Evolutionary conservation across 1,140 invertebrate genomes (phyloP).

Genomic region (Bombyx mandarina): DNA sequence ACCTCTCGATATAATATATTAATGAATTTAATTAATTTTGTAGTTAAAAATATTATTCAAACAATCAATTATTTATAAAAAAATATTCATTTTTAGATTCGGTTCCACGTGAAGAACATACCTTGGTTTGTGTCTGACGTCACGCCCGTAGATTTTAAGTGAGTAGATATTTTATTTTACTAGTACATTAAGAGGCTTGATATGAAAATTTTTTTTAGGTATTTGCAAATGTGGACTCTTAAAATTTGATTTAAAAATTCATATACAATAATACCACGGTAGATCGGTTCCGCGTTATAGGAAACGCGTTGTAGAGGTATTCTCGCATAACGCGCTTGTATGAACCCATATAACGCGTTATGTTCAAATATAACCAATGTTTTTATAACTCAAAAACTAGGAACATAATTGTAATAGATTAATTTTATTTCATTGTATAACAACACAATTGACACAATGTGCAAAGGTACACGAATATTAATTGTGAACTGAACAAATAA

Average conservation of each 20-base stretch:
- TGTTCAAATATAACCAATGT: too few species aligned
- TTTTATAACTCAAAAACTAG: too few species aligned
- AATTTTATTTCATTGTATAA: too few species aligned
- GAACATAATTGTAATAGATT: too few species aligned
- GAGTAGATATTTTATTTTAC: conserved; percentile 13
- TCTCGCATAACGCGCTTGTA: too few species aligned
- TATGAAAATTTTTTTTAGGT: neutral
- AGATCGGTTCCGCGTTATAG: too few species aligned
- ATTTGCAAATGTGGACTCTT: neutral
- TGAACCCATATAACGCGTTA: too few species aligned
- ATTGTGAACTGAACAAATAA: neutral
- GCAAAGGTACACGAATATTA: neutral
- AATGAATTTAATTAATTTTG: too few species aligned
- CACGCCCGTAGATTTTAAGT: conserved; percentile 82
- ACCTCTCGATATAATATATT: too few species aligned
- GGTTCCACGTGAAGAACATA: conserved; percentile 90
- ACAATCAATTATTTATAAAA: neutral
- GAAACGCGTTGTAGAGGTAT: too few species aligned
- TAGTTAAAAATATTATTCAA: too few species aligned
- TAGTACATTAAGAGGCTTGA: neutral
- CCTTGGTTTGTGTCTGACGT: conserved; percentile 99
- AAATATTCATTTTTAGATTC: conserved; percentile 61
- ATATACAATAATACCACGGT: neutral
- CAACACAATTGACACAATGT: too few species aligned
- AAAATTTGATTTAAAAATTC: neutral